Evolutionary conservation across 2,113 vertebrate species (phyloP).

Genomic region (Leucopternis melanops): DNA sequence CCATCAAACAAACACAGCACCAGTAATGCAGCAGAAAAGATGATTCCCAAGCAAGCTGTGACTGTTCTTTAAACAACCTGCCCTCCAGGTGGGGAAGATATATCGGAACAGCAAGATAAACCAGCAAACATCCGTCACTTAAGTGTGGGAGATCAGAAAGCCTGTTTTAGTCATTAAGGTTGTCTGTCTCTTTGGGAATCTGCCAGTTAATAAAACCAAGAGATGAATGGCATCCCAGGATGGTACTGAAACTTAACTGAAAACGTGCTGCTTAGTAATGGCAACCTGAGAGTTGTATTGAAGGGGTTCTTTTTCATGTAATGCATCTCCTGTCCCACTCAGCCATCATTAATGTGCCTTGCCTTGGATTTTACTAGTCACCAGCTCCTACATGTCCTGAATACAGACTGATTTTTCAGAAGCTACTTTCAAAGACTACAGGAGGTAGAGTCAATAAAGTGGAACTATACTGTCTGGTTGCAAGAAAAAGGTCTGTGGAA

Average conservation of each 20-base stretch:
- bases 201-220: not conserved
- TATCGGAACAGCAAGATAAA: not conserved
- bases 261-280: not conserved
- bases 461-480: too few relatives aligned
- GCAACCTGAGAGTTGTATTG: not conserved
- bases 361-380: not conserved
- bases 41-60: not conserved
- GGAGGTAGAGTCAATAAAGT: not conserved
- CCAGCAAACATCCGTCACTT: not conserved
- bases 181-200: not conserved
- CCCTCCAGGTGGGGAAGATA: not conserved
- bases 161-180: not conserved
- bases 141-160: not conserved
- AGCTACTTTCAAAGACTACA: not conserved
- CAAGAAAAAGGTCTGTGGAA: too few relatives aligned
- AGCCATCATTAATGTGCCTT: not conserved
- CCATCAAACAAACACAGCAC: not conserved
- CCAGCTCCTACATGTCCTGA: not conserved
- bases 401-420: not conserved
- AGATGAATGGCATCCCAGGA: not conserved
- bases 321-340: not conserved
- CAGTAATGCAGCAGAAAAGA: not conserved
- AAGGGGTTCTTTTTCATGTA: not conserved
- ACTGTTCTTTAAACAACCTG: not conserved
- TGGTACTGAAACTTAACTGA: not conserved